Evolutionary conservation across 2,888 invertebrate genomes (phyloP).

Genomic region (Ypsolopha sequella): DNA sequence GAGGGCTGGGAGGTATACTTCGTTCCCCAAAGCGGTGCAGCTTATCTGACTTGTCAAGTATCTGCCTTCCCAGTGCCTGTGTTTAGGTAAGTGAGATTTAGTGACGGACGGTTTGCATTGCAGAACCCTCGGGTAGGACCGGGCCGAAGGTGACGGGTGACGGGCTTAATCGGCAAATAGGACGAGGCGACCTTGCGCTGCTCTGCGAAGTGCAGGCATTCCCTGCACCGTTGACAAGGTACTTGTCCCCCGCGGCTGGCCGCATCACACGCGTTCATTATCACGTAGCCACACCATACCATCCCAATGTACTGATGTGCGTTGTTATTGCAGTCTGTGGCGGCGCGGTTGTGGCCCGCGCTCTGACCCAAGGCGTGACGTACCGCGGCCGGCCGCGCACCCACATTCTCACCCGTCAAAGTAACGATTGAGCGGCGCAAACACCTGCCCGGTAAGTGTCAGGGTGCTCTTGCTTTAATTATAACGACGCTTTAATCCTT

Average conservation of each 20-base stretch:
- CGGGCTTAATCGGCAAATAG: slow-evolving; percentile 70
- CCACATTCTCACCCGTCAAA: slow-evolving; percentile 56
- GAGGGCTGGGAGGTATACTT: slow-evolving; percentile 74
- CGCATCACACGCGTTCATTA: slow-evolving; percentile 61
- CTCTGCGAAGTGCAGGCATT: slow-evolving; percentile 85
- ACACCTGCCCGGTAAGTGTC: slow-evolving; percentile 68
- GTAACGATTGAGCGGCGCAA: slow-evolving; percentile 65
- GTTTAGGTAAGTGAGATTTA: slow-evolving; percentile 73
- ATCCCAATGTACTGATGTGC: slow-evolving; percentile 59
- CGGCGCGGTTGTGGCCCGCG: slow-evolving; percentile 34
- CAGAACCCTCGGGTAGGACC: slow-evolving; percentile 81
- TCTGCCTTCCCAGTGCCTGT: slow-evolving; percentile 77
- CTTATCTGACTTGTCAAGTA: slow-evolving; percentile 76
- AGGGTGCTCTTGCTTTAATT: slow-evolving; percentile 65
- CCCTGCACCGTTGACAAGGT: slow-evolving; percentile 85
- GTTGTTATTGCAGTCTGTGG: slow-evolving; percentile 65
- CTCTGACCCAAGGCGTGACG: slow-evolving; percentile 40
- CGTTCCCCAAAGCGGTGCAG: slow-evolving; percentile 58
- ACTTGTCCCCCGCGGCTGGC: slow-evolving; percentile 46
- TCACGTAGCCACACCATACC: slow-evolving; percentile 56
- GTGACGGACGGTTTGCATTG: slow-evolving; percentile 41
- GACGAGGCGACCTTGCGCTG: slow-evolving; percentile 67
- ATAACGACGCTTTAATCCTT: slow-evolving; percentile 58
- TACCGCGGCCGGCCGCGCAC: slow-evolving; percentile 64
- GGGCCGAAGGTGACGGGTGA: slow-evolving; percentile 75